Evolutionary conservation across 92 coral and sea anemone genomes (phyloP), one percentile per base, ranked within the genome.

Genomic region (Phymanthus crucifer): DNA sequence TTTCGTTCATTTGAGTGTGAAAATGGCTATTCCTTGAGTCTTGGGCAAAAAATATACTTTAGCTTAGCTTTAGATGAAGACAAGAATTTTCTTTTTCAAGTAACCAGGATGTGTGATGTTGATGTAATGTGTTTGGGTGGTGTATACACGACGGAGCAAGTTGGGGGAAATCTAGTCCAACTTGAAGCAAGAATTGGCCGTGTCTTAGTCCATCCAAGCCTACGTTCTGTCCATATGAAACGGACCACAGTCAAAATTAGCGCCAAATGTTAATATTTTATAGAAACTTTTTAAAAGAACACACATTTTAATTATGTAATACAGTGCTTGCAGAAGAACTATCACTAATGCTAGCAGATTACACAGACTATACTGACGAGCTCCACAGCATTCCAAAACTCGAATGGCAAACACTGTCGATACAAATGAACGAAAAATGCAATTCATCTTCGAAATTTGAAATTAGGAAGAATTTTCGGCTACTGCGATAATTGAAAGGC

Each of bases 291-390:
- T 90, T 89, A 89, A 87, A 90, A 85, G 87, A 81, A 89, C 92
- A 90, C 87, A 92, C 87, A 90, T 90, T 92, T 90, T 92, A 92
- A 90, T 92, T 77, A 92, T 92, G 97, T 89, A 92, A 90, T 78
- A 84, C 81, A 61, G 80, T 81, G 80, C 91, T 79, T 73, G 83
- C 76, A 85, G 73, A 83, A 79, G 85, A 72, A 75, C 61, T 70
- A 74, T 69, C 50, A 76, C 78, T 73, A 87, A 40, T 80, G 71
- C 72, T 38, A 83, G 71, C 58, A 48, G 48, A 70, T 61, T 79
- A 61, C 68, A 7, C 9, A 24, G 68, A 24, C 26, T 54, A 24
- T 29, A 50, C 58, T 12, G 31, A 61, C 48, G 2, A n/a, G 34
- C 14, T 61, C 21, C 11, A 61, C 33, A 61, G 17, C 35, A 61